Base-by-base conservation (phyloP, 2,113 vertebrate species). In the Protobothrops mucrosquamatus region DNA sequence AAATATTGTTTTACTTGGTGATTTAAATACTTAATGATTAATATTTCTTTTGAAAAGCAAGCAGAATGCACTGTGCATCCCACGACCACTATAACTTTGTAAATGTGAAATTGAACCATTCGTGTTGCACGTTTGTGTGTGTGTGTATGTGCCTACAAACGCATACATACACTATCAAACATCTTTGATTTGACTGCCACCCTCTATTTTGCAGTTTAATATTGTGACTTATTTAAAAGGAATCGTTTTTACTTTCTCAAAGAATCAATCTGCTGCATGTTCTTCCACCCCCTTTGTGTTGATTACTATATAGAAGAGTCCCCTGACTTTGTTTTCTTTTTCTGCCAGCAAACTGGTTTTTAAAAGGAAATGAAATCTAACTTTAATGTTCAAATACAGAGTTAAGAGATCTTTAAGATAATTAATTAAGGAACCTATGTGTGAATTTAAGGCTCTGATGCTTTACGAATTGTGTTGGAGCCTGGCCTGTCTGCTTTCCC, bases 91-190 rank as follows among this genome's bases (percentile, higher is more conserved):
- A 98, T 97, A 97, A 97, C 97, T 97, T 97, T 97, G 96, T 95
- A 97, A 98, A 98, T 98, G 98, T 98, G 98, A 98, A 98, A 96
- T 97, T 97, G 94, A 97, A 95, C 96, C 97, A 96, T 98, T 98
- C 97, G 95, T 97, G 96, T 98, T 98, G 97, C 97, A 98, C 96
- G 96, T 94, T 94, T 97, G 94, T 97, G 96, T 97, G 97, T 34
- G 74, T 92, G 88, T 88, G n/a, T 57, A 3, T 81, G 69, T 81
- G 96, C 98, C 97, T 97, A 97, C 97, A 97, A 97, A 96, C 97
- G 96, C 97, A 97, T 97, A 97, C 97, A 97, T 97, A 94, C 94
- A 96, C 94, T 97, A 97, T 97, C 96, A 97, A 97, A 97, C 95
- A 97, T 96, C 95, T 97, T 97, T 95, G 94, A 97, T 97, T 96